These are phyloP conservation scores for Spermophilus dauricus DNA, from an alignment of 2,113 vertebrate genomes.

Conservation along the genomic window DNA sequence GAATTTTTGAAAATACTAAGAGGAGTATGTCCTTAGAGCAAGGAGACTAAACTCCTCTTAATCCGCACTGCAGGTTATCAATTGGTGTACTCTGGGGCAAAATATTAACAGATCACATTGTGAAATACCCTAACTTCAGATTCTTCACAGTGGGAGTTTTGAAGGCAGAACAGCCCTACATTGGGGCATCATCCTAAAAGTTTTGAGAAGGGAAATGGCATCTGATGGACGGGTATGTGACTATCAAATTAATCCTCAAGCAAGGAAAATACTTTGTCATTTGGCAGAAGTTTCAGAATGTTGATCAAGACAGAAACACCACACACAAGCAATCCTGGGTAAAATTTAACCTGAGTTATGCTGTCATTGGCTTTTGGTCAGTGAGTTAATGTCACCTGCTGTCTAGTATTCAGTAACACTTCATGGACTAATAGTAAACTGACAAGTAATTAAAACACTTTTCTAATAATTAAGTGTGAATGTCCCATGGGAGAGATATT, in stretches of 20 bases:
- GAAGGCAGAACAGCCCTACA: background rate
- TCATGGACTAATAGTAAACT: background rate
- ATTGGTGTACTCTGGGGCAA: background rate
- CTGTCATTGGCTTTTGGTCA: background rate
- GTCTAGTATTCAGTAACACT: background rate
- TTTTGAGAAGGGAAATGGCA: background rate
- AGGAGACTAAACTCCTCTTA: background rate
- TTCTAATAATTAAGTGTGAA: conserved; percentile 20
- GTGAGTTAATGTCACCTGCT: background rate
- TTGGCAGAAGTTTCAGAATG: background rate
- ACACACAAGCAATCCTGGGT: background rate
- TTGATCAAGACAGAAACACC: background rate
- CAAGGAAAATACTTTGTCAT: background rate
- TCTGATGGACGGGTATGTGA: background rate
- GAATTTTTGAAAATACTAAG: background rate
- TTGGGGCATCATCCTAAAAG: background rate
- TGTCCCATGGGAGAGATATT: background rate
- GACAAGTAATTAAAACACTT: conserved; percentile 22
- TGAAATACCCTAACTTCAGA: background rate
- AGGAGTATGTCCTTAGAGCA: accelerated
- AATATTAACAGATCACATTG: background rate
- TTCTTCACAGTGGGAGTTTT: background rate
- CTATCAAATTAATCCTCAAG: background rate
- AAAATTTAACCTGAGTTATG: background rate
- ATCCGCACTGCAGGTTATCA: background rate